These are phyloP conservation scores for Sycophila texana DNA, from an alignment of 2,888 invertebrate species.

Conservation along the genomic window DNA sequence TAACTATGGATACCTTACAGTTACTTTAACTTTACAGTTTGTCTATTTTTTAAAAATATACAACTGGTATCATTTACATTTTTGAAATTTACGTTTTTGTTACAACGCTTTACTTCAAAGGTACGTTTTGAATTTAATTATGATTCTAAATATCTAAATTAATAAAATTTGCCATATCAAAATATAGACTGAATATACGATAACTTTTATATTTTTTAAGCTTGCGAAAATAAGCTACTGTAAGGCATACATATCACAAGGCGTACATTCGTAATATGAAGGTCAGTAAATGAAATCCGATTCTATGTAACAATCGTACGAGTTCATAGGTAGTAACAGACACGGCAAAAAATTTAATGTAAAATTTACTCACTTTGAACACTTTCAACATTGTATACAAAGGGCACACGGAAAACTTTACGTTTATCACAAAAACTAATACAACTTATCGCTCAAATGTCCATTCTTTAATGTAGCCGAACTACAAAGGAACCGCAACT, in stretches of 20 bases:
- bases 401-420: not conserved
- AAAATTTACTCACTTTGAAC: not conserved
- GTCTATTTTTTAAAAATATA: not conserved
- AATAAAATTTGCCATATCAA: no score
- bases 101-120: no score
- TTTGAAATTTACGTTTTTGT: no score
- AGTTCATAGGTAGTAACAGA: not conserved
- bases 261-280: conserved; percentile 12
- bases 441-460: no score
- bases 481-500: no score
- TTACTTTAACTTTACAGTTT: conserved; percentile 9
- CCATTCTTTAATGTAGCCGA: no score
- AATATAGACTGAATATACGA: no score
- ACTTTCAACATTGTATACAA: conserved; percentile 3
- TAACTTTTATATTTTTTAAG: no score
- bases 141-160: no score
- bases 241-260: conserved; percentile 19
- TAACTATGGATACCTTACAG: conserved; percentile 27
- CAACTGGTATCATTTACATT: not conserved
- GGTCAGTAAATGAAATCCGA: conserved; percentile 16
- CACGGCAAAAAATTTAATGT: conserved; percentile 37
- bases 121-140: no score
- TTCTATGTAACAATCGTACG: conserved; percentile 1
- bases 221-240: conserved; percentile 6
- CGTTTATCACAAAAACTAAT: no score